These are phyloP conservation scores for Xyliphius kryptos DNA, from an alignment of 2,113 vertebrate species.

Conservation along the genomic window DNA sequence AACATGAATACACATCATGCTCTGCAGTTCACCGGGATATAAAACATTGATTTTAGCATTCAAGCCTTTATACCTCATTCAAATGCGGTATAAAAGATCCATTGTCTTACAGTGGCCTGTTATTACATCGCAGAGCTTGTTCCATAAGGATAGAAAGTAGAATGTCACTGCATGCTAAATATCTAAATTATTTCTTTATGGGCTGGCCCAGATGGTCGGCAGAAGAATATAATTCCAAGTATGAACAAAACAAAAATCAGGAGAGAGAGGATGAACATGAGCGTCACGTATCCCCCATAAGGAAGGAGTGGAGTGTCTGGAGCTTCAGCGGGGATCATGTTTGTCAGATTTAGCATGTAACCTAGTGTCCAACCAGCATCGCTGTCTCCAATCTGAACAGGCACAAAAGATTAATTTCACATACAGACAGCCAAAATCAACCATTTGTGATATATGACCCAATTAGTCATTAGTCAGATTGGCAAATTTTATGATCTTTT, in stretches of 20 bases:
- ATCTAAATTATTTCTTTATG: conserved; percentile 72
- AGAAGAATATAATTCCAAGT: conserved; percentile 55
- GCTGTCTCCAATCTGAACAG: conserved; percentile 51
- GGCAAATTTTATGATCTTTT: neutral
- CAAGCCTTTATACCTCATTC: conserved; percentile 24
- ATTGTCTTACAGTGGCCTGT: no score
- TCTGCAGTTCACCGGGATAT: conserved; percentile 4
- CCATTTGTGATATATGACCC: neutral
- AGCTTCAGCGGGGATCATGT: conserved; percentile 91
- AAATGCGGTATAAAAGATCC: conserved; percentile 35
- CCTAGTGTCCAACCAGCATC: conserved; percentile 93
- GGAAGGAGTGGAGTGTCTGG: conserved; percentile 64
- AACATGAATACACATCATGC: neutral
- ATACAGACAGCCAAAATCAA: neutral
- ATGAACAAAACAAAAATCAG: conserved; percentile 64
- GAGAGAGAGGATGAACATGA: conserved; percentile 74
- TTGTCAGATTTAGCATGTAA: conserved; percentile 98
- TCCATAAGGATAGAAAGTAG: neutral
- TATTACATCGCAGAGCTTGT: no score
- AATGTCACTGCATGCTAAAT: neutral
- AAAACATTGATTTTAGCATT: conserved; percentile 9
- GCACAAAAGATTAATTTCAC: conserved; percentile 13
- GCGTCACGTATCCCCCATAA: conserved; percentile 67
- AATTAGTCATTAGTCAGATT: no score
- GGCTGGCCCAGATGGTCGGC: conserved; percentile 62